Conservation (phyloP, 2,888 invertebrate genomes). For the Andrena chrysosceles region DNA sequence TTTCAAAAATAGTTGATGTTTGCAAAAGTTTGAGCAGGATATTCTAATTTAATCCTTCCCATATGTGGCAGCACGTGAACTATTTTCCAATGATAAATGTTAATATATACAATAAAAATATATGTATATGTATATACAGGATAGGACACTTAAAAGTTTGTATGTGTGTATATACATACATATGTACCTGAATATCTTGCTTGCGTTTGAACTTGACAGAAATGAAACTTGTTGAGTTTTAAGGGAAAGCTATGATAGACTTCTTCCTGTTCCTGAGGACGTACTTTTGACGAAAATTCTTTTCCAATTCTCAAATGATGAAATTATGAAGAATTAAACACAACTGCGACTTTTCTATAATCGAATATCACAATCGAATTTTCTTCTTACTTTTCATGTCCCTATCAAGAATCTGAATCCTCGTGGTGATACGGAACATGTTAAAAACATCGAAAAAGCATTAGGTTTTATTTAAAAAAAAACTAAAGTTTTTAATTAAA, state of each 20-base stretch:
- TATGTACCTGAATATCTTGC: background rate
- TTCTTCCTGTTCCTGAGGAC: background rate
- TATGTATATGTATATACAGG: background rate
- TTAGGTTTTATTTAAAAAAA: background rate
- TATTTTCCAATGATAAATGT: slow-evolving; percentile 21
- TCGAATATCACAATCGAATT: too few relatives aligned
- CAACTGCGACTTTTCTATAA: too few relatives aligned
- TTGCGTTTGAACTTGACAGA: background rate
- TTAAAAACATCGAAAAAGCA: background rate
- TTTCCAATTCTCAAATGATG: background rate
- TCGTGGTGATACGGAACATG: background rate
- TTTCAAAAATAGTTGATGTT: background rate
- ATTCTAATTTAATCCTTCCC: background rate
- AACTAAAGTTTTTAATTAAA: background rate
- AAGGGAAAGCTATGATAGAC: background rate
- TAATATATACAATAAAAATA: slow-evolving; percentile 27
- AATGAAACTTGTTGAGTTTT: background rate
- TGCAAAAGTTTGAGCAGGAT: background rate
- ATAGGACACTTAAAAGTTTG: background rate
- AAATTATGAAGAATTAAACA: too few relatives aligned
- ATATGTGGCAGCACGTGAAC: background rate
- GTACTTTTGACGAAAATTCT: background rate
- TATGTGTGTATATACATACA: background rate
- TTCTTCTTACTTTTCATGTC: too few relatives aligned
- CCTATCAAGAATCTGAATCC: too few relatives aligned